A percentile compares a stretch with the other conserved stretches of the same genome.
Conservation (phyloP, 2,888 invertebrate genomes). For the Hemaris fuciformis region DNA sequence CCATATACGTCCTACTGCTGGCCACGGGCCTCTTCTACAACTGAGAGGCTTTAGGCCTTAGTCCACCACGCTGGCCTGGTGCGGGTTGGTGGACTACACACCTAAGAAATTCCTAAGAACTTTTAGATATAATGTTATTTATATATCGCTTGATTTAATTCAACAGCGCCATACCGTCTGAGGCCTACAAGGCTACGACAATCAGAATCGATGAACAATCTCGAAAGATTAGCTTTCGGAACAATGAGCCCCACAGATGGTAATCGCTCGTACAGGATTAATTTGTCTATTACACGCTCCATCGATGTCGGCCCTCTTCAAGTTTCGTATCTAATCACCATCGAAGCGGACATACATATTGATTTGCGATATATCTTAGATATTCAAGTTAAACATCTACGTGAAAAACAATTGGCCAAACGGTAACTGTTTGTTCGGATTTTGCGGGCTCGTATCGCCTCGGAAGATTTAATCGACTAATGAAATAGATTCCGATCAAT, state of each 20-base stretch:
- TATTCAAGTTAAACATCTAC: neutral
- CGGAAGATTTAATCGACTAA: neutral
- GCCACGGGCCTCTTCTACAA: too few species aligned
- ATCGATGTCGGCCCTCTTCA: neutral
- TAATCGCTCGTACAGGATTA: neutral
- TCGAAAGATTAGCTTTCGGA: neutral
- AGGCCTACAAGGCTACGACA: neutral
- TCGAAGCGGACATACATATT: neutral
- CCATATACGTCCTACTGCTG: too few species aligned
- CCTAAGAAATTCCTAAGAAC: too few species aligned
- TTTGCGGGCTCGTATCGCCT: neutral
- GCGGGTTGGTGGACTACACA: too few species aligned
- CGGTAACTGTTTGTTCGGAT: neutral
- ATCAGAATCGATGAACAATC: neutral
- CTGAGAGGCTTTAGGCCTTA: too few species aligned
- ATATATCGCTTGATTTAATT: constrained; percentile 1
- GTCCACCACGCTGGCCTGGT: too few species aligned
- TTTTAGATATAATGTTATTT: too few species aligned
- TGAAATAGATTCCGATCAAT: neutral
- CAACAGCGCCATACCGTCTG: neutral
- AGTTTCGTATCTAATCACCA: neutral
- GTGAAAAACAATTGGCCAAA: neutral
- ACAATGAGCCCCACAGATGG: neutral
- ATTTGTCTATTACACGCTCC: neutral
- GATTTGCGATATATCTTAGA: neutral